phyloP scores from a whole-genome alignment of 2,113 vertebrate genomes.

The Etheostoma spectabile region DNA sequence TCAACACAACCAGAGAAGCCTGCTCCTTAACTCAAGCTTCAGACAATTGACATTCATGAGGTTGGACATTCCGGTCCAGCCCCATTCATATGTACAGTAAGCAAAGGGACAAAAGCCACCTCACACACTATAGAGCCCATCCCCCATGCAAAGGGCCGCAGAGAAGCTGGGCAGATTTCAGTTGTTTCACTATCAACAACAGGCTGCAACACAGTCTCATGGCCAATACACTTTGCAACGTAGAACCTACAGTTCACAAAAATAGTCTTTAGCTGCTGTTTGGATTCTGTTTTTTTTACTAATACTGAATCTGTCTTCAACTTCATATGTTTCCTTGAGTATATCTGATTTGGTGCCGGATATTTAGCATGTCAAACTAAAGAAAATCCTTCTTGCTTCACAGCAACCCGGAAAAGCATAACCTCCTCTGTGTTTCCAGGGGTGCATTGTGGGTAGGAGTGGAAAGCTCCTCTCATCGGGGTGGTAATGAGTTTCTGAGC shows the following conservation, averaged over 20 bases:
- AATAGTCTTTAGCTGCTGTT: neutral
- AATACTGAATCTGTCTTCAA: neutral
- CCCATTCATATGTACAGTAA: constrained; percentile 90
- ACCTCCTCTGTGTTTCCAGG: constrained; percentile 31
- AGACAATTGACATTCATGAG: constrained; percentile 88
- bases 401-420: constrained; percentile 21
- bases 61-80: constrained; percentile 78
- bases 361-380: constrained; percentile 29
- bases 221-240: neutral
- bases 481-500: constrained; percentile 71
- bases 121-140: constrained; percentile 40
- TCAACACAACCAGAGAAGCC: constrained; percentile 80
- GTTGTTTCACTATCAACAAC: constrained; percentile 11
- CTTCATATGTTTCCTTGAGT: neutral
- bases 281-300: neutral
- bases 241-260: neutral
- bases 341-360: constrained; percentile 22
- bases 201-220: too few relatives aligned
- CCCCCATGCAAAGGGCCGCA: constrained; percentile 34
- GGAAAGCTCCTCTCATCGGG: constrained; percentile 63
- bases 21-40: constrained; percentile 78
- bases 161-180: constrained; percentile 37
- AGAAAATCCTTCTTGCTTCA: constrained; percentile 49
- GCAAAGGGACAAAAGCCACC: constrained; percentile 71
- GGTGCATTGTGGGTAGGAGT: constrained; percentile 51